Evolutionary conservation across 2,797 vertebrate genomes (phyloP).

Genomic region (Tragopan temminckii): DNA sequence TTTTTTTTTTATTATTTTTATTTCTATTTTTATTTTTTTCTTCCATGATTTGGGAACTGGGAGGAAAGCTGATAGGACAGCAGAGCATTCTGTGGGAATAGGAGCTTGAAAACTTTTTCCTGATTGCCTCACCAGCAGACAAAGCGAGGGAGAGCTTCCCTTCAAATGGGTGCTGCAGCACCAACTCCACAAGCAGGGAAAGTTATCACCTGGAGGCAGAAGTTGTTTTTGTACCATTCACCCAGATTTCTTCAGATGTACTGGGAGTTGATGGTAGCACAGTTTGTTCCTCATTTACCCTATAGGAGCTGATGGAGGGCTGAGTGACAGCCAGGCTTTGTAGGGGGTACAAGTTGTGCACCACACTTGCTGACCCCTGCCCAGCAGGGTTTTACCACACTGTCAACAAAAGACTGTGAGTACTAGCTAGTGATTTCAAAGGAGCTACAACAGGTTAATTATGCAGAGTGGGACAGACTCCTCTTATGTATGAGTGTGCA

Average conservation of each 20-base stretch:
- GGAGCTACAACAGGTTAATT: background rate
- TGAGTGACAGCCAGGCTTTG: background rate
- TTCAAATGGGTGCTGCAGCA: background rate
- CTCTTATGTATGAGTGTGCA: background rate
- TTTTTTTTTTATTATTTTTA: too few species aligned
- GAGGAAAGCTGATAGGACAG: background rate
- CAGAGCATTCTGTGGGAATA: background rate
- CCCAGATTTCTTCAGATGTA: background rate
- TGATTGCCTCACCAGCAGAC: background rate
- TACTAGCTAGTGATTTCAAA: constrained; percentile 3
- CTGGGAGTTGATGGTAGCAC: background rate
- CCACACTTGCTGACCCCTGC: background rate
- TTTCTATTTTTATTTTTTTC: background rate
- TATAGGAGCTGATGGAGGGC: background rate
- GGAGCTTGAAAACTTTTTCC: background rate
- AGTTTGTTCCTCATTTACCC: background rate
- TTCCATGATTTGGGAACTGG: background rate
- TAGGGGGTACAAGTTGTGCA: background rate
- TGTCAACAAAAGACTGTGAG: background rate
- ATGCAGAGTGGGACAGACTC: background rate
- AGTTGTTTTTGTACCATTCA: background rate
- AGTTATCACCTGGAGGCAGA: background rate
- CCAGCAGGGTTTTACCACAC: background rate
- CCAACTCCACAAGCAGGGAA: background rate
- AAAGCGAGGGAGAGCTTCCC: background rate